Evolutionary conservation across 2,113 vertebrate genomes (phyloP).

Genomic region (Tragulus kanchil): DNA sequence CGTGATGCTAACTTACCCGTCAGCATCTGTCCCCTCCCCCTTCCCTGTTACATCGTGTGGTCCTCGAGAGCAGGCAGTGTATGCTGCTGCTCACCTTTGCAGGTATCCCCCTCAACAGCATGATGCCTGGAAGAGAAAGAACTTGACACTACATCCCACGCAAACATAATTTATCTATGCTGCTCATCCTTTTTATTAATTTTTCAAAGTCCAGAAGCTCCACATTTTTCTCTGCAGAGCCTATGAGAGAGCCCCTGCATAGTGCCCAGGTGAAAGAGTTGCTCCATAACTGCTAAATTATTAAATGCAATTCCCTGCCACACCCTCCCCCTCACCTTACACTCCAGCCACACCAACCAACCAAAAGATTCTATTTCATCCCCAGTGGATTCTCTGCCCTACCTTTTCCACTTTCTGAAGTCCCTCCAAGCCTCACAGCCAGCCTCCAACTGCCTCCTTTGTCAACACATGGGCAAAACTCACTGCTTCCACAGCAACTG

Average conservation of each 20-base stretch:
- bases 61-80: accelerated
- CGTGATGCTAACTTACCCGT: not conserved
- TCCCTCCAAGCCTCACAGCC: not conserved
- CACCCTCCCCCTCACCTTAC: not conserved
- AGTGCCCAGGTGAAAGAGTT: not conserved
- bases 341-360: not conserved
- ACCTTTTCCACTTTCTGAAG: not conserved
- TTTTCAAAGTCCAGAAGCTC: not conserved
- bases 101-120: not conserved
- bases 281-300: not conserved
- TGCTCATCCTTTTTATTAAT: not conserved
- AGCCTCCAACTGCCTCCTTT: not conserved
- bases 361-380: not conserved
- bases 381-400: not conserved
- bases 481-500: not conserved
- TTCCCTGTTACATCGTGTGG: not conserved
- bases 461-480: not conserved
- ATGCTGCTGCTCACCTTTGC: not conserved
- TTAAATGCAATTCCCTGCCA: not conserved
- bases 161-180: not conserved
- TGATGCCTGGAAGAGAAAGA: not conserved
- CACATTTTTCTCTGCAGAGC: not conserved
- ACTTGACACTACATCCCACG: not conserved
- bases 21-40: not conserved
- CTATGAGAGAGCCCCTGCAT: not conserved